Base-by-base conservation (phyloP, 1,140 invertebrate genomes). In the Stegodyphus dumicola region DNA sequence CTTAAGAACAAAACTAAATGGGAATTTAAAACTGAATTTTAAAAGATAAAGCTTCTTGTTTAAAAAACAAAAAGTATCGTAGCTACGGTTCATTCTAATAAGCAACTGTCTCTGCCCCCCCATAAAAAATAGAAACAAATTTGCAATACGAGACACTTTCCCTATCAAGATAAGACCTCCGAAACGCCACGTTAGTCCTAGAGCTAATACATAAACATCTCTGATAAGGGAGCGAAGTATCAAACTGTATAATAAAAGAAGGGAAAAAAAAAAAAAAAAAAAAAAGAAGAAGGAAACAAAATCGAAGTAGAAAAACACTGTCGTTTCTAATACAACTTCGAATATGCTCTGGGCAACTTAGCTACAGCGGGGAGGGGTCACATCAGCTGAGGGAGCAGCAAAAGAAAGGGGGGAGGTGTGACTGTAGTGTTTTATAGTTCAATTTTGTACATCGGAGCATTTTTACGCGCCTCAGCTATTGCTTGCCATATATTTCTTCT, bases 341-440 rank as follows among this genome's bases (percentile, higher is more conserved):
- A 70, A 69, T 80, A 71, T 73, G 69, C 78, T 71, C 13, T 69
- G 53, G 66, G 7, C 10, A 69, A 17, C 60, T 77, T 60, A 18
- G 60, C 74, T 15, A 60, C 15, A 51, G 17, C n/a, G 67, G 66
- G 69, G 78, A 67, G 78, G 33, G 9, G n/a, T 6, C 15, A 17
- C 11, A 71, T 60, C 18, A 71, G 78, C 33, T 53, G 64, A 78
- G 65, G 52, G 53, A 51, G 69, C n/a, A 7, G 65, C 10, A 67
- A n/a, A 17, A 9, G 80, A 48, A 17, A 56, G 6, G 53, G 80
- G 80, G 79, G 56, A 66, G 56, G 70, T 83, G 80, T 67, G 80
- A 83, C 80, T 83, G 80, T 83, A 83, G 75, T 85, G 83, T 85
- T 85, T 85, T 85, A 85, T 85, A 77, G 83, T 77, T 85, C 83